A percentile compares a stretch with the other conserved stretches of the same genome.
These are phyloP conservation scores for Hystrix brachyura DNA, from an alignment of 2,113 vertebrate genomes.

Conservation along the genomic window DNA sequence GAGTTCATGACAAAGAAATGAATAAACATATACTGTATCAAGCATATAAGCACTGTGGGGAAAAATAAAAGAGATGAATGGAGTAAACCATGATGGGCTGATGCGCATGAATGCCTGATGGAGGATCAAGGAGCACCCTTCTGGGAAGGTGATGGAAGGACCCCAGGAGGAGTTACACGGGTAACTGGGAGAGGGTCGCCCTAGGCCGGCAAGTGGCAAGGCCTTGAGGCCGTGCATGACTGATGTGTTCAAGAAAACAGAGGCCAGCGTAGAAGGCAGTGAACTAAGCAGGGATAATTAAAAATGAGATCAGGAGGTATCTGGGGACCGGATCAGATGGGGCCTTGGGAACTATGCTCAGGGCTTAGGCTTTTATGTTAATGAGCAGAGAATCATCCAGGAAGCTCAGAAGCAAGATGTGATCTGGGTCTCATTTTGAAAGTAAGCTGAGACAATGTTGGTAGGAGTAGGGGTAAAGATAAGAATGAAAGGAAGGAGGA, in stretches of 20 bases:
- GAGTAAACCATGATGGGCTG: neutral
- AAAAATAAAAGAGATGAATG: neutral
- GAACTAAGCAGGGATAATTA: neutral
- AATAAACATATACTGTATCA: neutral
- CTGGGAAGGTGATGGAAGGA: neutral
- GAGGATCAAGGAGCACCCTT: neutral
- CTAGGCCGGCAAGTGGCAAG: neutral
- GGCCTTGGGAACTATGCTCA: neutral
- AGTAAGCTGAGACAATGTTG: neutral
- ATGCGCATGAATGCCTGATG: neutral
- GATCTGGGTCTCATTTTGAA: neutral
- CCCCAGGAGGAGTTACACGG: neutral
- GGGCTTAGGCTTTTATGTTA: neutral
- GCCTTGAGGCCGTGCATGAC: neutral
- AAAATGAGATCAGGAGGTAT: neutral
- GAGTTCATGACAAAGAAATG: conserved; percentile 16
- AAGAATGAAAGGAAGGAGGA: neutral
- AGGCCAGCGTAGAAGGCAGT: neutral
- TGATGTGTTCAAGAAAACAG: neutral
- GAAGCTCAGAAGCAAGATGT: neutral
- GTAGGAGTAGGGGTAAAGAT: neutral
- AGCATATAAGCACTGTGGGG: neutral
- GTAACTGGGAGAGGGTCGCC: neutral
- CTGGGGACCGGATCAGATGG: neutral
- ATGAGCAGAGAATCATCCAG: neutral